Percentiles rank a stretch among this genome's conserved stretches.
These are phyloP conservation scores for sheep (Ovis aries) DNA, from an alignment of 2,113 vertebrate genomes.

Conservation along the genomic window DNA sequence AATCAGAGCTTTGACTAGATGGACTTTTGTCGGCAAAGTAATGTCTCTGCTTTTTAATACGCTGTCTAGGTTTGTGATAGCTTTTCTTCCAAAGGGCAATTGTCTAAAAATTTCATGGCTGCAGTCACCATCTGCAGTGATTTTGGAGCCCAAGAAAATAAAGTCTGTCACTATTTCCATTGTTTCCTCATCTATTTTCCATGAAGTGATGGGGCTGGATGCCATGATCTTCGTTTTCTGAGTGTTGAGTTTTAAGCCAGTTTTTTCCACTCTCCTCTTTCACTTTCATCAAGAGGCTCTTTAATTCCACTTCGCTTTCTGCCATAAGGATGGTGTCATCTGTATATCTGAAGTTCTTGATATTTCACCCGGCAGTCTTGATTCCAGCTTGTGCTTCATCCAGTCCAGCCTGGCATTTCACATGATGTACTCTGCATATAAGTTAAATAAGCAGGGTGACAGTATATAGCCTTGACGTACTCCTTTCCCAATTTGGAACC, in stretches of 20 bases:
- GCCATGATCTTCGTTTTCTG: not conserved
- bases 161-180: not conserved
- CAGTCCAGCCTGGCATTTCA: not conserved
- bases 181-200: not conserved
- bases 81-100: not conserved
- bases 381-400: not conserved
- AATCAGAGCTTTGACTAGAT: not conserved
- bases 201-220: not conserved
- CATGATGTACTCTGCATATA: not conserved
- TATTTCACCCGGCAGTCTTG: not conserved
- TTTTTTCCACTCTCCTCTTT: not conserved
- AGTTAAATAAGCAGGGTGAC: not conserved
- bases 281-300: not conserved
- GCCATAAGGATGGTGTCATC: not conserved
- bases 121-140: not conserved
- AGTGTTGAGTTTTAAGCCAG: not conserved
- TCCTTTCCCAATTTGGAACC: not conserved
- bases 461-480: not conserved
- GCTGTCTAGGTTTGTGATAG: not conserved
- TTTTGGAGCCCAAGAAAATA: not conserved
- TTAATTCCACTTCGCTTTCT: not conserved
- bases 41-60: not conserved
- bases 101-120: not conserved
- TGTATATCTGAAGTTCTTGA: not conserved
- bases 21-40: fast-evolving